Percentiles rank a stretch among this genome's conserved stretches.
Evolutionary conservation across 2,888 invertebrate species (phyloP).

Genomic region (Cataglyphis cursor): DNA sequence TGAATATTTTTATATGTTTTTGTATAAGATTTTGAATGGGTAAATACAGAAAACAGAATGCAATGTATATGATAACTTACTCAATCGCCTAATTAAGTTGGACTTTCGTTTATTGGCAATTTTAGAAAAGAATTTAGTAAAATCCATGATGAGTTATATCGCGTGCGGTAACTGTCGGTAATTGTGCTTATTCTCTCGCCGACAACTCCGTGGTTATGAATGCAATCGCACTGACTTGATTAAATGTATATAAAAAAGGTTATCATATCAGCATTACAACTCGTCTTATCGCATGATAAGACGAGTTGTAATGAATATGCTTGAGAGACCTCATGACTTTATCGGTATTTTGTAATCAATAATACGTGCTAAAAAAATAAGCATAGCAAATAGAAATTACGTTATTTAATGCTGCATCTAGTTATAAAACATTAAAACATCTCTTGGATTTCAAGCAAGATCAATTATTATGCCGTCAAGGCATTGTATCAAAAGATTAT

Average conservation of each 20-base stretch:
- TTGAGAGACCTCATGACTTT: background rate
- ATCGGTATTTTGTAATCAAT: background rate
- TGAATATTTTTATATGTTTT: background rate
- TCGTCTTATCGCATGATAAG: background rate
- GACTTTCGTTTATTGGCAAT: slow-evolving; percentile 85
- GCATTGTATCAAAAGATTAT: too few relatives aligned
- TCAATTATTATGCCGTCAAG: too few relatives aligned
- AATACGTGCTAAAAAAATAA: background rate
- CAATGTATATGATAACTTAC: slow-evolving; percentile 82
- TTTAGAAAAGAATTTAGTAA: slow-evolving; percentile 86
- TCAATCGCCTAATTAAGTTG: slow-evolving; percentile 87
- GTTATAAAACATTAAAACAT: too few relatives aligned
- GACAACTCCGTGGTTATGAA: background rate
- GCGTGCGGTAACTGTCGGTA: background rate
- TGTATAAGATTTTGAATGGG: background rate
- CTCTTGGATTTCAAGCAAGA: too few relatives aligned
- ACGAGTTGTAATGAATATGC: background rate
- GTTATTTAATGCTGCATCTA: background rate
- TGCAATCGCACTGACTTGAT: background rate
- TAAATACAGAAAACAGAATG: background rate
- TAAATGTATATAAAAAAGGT: background rate
- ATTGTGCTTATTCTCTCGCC: background rate
- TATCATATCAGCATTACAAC: slow-evolving; percentile 7
- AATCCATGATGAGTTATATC: slow-evolving; percentile 82
- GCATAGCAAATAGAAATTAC: background rate